Evolutionary conservation across 2,888 invertebrate species (phyloP).

Genomic region (Ypsolopha sequella): DNA sequence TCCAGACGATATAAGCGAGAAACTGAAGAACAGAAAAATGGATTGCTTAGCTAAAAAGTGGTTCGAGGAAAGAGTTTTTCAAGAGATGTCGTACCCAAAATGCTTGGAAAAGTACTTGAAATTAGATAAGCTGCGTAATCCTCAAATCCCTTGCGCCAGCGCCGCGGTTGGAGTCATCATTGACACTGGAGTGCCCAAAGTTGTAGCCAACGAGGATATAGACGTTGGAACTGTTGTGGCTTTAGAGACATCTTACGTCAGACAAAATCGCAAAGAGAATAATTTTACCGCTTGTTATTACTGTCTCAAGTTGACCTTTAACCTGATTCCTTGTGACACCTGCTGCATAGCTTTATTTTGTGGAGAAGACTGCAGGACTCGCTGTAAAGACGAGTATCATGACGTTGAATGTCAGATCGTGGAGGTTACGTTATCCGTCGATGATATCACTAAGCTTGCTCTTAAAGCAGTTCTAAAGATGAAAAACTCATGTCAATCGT

Average conservation of each 20-base stretch:
- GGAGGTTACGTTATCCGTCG: background rate
- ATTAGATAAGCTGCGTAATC: conserved; percentile 1
- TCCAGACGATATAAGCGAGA: conserved; percentile 15
- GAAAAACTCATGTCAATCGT: background rate
- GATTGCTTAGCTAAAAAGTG: conserved; percentile 4
- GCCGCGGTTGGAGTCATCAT: background rate
- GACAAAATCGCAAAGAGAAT: background rate
- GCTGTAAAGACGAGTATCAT: conserved; percentile 5
- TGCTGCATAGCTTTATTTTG: conserved; percentile 8
- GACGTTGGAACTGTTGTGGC: conserved; percentile 6
- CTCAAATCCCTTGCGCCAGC: conserved; percentile 4
- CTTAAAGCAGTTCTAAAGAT: background rate
- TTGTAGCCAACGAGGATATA: conserved; percentile 7
- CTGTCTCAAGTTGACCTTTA: conserved; percentile 5
- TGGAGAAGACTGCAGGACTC: conserved; percentile 2
- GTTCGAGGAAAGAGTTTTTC: background rate
- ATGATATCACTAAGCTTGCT: background rate
- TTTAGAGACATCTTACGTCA: conserved; percentile 5
- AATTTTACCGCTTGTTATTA: conserved; percentile 6
- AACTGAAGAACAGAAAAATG: conserved; percentile 12
- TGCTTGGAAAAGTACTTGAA: conserved; percentile 9
- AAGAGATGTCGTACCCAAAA: background rate
- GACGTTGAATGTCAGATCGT: background rate
- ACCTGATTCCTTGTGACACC: conserved; percentile 7
- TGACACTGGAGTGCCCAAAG: conserved; percentile 1